Percentiles rank a stretch among this genome's conserved stretches.
Conservation (phyloP, 2,888 invertebrate genomes). For the Argyresthia albistria region DNA sequence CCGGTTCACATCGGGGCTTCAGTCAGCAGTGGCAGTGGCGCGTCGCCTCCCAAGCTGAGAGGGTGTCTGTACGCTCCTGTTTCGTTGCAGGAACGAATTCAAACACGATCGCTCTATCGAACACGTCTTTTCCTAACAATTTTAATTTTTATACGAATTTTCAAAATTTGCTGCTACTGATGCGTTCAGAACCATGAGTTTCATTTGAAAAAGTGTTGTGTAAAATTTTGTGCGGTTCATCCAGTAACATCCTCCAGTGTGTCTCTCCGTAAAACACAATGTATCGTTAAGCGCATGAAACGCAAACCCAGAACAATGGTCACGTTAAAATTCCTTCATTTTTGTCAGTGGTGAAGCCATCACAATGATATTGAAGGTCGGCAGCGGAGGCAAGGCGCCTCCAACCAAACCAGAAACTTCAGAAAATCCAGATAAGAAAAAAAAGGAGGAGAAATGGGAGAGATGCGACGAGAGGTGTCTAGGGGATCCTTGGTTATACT, state of each 20-base stretch:
- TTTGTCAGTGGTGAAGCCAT: background rate
- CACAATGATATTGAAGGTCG: slow-evolving; percentile 59
- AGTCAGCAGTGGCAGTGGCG: slow-evolving; percentile 60
- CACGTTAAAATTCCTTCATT: no score
- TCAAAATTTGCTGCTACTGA: no score
- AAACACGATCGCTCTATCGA: slow-evolving; percentile 38
- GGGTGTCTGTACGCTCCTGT: slow-evolving; percentile 27
- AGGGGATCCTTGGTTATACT: slow-evolving; percentile 55
- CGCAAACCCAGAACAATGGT: no score
- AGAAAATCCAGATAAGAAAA: slow-evolving; percentile 25
- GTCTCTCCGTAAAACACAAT: background rate
- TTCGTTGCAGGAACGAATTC: slow-evolving; percentile 33
- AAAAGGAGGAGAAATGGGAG: slow-evolving; percentile 26
- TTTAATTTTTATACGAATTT: background rate
- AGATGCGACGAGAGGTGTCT: slow-evolving; percentile 49
- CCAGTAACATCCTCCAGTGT: no score
- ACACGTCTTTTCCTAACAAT: background rate
- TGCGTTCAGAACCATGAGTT: no score
- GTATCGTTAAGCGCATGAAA: background rate
- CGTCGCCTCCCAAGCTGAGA: slow-evolving; percentile 36
- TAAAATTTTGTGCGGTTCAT: no score
- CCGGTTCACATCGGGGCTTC: background rate
- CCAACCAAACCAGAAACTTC: slow-evolving; percentile 20
- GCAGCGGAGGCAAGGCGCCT: slow-evolving; percentile 48
- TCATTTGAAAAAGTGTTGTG: background rate